Evolutionary conservation across 2,888 invertebrate species (phyloP), one percentile per base, ranked within the genome.

Genomic region (Erebia ligea): DNA sequence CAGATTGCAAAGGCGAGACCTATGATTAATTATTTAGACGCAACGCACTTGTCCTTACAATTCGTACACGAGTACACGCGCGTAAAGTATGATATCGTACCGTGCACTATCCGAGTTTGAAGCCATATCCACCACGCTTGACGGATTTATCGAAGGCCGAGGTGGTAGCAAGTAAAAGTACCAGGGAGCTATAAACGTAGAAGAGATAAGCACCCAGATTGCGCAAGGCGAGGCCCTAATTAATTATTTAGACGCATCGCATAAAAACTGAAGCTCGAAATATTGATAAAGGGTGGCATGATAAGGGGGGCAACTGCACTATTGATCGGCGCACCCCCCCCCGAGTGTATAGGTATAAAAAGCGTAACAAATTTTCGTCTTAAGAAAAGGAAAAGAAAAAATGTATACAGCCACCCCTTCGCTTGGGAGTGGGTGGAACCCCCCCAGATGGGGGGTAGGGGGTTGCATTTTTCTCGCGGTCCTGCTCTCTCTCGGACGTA

Each of bases 291-390:
- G 91, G 91, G 90, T 76, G 89, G 86, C 73, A 80, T 87, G 88
- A 87, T 87, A 87, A 86, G 84, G 86, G 86, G 83, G 74, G 81
- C 80, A 83, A 78, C 76, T 72, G 81, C 81, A 84, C 80, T 91
- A 92, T 92, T 89, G 92, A 92, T 91, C 92, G 89, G 86, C 79
- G 78, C 77, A 76, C 85, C 87, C 84, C 89, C 89, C 88, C 88
- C 87, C 87, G 75, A 76, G 81, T 82, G 83, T 90, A 90, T 90
- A 92, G 90, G 90, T 92, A 93, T 92, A 93, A 92, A 93, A 93
- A 93, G 91, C 92, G 93, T 93, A 92, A 93, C 93, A 93, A 93
- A 93, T 93, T 92, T 93, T 92, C 93, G 93, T 93, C 92, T 92
- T 92, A 92, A 93, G 93, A 92, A 92, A 93, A 92, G 89, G 92